These are phyloP conservation scores for Planococcus citri DNA, from an alignment of 1,140 invertebrate species.

Conservation along the genomic window DNA sequence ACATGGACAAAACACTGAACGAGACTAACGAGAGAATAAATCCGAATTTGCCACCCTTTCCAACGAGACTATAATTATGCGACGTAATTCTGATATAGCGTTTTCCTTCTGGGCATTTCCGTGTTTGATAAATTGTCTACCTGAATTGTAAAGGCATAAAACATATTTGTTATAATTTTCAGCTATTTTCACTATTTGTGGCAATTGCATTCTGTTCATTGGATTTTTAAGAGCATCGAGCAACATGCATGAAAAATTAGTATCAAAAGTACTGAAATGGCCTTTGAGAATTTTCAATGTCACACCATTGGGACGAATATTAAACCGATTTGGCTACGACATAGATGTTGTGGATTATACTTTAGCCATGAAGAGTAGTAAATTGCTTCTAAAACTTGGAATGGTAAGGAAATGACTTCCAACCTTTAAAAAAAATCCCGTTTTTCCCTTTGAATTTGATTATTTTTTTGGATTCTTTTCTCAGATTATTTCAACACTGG, in stretches of 20 bases:
- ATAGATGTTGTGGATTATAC: conserved; percentile 53
- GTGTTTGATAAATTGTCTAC: no score
- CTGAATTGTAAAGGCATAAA: no score
- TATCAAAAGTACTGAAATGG: conserved; percentile 57
- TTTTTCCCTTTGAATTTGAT: no score
- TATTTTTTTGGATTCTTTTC: conserved; percentile 31
- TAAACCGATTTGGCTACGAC: conserved; percentile 66
- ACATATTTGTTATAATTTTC: not conserved
- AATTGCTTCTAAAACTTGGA: not conserved
- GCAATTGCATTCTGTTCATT: not conserved
- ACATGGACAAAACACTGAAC: no score
- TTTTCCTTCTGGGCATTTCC: no score
- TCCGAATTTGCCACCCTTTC: no score
- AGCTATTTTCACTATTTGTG: conserved; percentile 16
- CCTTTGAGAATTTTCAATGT: conserved; percentile 76
- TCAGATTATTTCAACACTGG: conserved; percentile 70
- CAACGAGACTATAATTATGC: no score
- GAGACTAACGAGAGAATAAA: no score
- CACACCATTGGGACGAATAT: conserved; percentile 71
- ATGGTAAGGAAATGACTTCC: not conserved
- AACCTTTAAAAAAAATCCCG: no score
- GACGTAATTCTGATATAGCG: no score
- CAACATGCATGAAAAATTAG: conserved; percentile 59
- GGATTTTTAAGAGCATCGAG: conserved; percentile 45
- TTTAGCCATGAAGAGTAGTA: conserved; percentile 26